Evolutionary conservation across 2,113 vertebrate genomes (phyloP).

Genomic region (Bothrops jararaca): DNA sequence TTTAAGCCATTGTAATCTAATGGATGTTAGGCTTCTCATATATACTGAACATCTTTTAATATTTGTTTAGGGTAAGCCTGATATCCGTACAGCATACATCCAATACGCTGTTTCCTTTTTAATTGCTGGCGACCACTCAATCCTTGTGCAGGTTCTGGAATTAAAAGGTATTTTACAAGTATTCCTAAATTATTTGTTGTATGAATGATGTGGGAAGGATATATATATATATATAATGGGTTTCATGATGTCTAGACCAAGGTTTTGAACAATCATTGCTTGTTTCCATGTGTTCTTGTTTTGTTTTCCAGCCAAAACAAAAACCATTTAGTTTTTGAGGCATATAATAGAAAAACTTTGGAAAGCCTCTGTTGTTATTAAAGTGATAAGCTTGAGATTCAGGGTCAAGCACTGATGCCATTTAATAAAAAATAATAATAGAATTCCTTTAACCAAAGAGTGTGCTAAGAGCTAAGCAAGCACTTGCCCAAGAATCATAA

Average conservation of each 20-base stretch:
- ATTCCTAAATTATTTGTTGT: neutral
- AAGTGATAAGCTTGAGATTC: neutral
- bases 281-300: neutral
- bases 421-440: neutral
- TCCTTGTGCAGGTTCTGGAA: slow-evolving; percentile 83
- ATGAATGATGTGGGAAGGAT: neutral
- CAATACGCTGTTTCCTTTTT: slow-evolving; percentile 91
- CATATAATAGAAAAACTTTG: neutral
- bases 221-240: neutral
- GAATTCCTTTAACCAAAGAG: neutral
- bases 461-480: neutral
- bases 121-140: slow-evolving; percentile 81
- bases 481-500: neutral
- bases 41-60: neutral
- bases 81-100: slow-evolving; percentile 89
- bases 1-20: neutral
- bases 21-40: neutral
- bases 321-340: neutral
- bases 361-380: neutral
- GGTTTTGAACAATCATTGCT: neutral
- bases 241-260: neutral
- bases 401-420: too few relatives aligned
- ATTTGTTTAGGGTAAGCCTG: slow-evolving; percentile 75
- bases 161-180: slow-evolving; percentile 80
- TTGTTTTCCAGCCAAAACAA: neutral